Percentiles rank a stretch among this genome's conserved stretches.
Evolutionary conservation across 1,140 invertebrate species (phyloP).

Genomic region (Saccostrea glomerata): DNA sequence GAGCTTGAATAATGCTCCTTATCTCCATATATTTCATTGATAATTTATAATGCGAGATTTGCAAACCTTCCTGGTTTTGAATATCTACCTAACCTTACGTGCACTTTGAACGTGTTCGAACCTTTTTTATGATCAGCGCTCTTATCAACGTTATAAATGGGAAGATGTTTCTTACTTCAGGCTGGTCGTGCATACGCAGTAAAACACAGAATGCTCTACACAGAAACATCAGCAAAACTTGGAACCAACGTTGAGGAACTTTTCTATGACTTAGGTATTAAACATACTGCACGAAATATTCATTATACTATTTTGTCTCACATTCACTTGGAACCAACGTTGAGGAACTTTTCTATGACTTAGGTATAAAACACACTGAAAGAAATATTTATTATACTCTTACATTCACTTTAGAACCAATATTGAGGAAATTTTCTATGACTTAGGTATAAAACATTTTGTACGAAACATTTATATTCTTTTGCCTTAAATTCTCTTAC

Average conservation of each 20-base stretch:
- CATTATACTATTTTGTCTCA: no score
- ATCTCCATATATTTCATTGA: no score
- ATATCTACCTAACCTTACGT: no score
- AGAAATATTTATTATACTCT: no score
- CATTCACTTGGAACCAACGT: background rate
- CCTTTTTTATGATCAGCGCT: no score
- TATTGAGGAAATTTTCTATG: background rate
- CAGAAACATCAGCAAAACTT: conserved; percentile 28
- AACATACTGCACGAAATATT: background rate
- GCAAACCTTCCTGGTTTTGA: no score
- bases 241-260: conserved; percentile 37
- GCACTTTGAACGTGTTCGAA: no score
- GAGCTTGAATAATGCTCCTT: no score
- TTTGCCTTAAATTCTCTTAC: no score
- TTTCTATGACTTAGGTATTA: conserved; percentile 22
- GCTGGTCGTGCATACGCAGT: conserved; percentile 13
- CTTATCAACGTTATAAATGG: no score
- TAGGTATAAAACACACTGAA: background rate
- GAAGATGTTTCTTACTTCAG: background rate
- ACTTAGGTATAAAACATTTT: background rate
- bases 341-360: background rate
- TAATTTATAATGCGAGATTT: no score
- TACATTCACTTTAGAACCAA: background rate
- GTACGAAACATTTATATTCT: no score
- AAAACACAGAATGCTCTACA: conserved; percentile 14